A percentile compares a stretch with the other conserved stretches of the same genome.
Conservation (phyloP, 2,888 invertebrate genomes). For the Zygothrica quintamaculata region DNA sequence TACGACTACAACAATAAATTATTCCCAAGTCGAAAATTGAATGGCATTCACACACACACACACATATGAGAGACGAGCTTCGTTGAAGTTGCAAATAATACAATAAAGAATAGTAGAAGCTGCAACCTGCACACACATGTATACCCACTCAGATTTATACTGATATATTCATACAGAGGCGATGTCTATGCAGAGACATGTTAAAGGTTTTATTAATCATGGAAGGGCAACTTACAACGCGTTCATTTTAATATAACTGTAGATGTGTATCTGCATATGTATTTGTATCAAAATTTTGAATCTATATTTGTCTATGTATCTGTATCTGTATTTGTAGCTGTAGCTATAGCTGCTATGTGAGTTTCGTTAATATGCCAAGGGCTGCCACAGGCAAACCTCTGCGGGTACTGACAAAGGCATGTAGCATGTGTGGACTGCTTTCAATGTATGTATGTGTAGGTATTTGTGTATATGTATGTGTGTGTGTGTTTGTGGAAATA, state of each 20-base stretch:
- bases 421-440: constrained; percentile 26
- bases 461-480: constrained; percentile 8
- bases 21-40: constrained; percentile 62
- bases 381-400: constrained; percentile 54
- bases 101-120: too few relatives aligned
- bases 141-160: constrained; percentile 10
- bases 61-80: constrained; percentile 27
- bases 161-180: constrained; percentile 23
- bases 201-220: constrained; percentile 69
- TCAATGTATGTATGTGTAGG: constrained; percentile 13
- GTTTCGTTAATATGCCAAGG: constrained; percentile 63
- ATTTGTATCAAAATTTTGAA: constrained; percentile 1
- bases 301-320: constrained; percentile 5
- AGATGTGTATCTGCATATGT: neutral
- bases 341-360: constrained; percentile 36
- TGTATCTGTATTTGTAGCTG: constrained; percentile 20
- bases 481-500: constrained; percentile 14
- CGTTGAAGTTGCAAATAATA: constrained; percentile 33
- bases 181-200: constrained; percentile 54
- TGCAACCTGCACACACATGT: constrained; percentile 32
- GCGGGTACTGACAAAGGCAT: constrained; percentile 50
- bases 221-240: constrained; percentile 37
- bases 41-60: constrained; percentile 46
- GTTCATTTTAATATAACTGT: constrained; percentile 36
- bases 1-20: constrained; percentile 68